Evolutionary conservation across 2,113 vertebrate genomes (phyloP).

Genomic region (Tauraco erythrolophus): DNA sequence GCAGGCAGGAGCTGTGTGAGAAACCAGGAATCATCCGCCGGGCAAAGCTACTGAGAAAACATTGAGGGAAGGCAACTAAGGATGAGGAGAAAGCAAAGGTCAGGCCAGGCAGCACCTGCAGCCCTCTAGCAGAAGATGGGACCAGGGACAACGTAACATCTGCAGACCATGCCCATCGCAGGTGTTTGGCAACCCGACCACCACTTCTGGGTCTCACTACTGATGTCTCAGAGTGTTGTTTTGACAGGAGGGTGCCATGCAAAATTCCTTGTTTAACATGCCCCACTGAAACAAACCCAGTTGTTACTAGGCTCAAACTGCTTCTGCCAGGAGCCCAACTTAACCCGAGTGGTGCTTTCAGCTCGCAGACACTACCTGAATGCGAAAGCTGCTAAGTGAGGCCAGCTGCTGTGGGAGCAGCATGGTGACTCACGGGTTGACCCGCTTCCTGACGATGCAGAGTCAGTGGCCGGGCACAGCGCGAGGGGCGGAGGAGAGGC

Average conservation of each 20-base stretch:
- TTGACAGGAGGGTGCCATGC: not conserved
- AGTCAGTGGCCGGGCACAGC: rapidly evolving
- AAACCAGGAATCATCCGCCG: not conserved
- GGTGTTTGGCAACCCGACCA: not conserved
- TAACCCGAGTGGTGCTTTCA: not conserved
- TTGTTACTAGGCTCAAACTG: not conserved
- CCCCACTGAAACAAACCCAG: not conserved
- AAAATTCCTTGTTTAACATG: not conserved
- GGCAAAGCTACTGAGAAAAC: not conserved
- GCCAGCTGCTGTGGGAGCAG: not conserved
- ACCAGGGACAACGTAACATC: rapidly evolving
- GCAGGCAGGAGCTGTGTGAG: not conserved
- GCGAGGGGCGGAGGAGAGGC: rapidly evolving
- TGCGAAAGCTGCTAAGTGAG: not conserved
- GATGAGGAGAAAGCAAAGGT: not conserved
- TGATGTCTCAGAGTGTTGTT: not conserved
- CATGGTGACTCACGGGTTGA: rapidly evolving
- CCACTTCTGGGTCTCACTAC: not conserved
- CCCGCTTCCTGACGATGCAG: not conserved
- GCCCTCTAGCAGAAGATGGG: not conserved
- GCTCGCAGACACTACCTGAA: not conserved
- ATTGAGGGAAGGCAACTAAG: not conserved
- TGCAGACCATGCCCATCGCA: not conserved
- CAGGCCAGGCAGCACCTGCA: not conserved
- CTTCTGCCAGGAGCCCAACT: not conserved